Conservation (phyloP, 2,797 vertebrate genomes). For the Gadopsis bispinosus region DNA sequence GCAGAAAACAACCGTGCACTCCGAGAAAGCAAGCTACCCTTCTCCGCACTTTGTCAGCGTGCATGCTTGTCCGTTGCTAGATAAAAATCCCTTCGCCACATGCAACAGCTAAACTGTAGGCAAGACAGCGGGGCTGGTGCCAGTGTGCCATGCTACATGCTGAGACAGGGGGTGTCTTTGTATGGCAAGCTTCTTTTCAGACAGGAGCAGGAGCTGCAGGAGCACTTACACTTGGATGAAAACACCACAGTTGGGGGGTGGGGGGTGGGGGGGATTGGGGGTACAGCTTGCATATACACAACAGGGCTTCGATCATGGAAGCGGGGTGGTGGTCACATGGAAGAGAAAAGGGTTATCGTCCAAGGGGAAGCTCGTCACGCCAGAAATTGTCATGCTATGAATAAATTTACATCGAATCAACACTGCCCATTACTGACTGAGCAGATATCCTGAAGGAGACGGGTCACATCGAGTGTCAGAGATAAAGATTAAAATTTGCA, state of each 20-base stretch:
- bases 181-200: conserved; percentile 51
- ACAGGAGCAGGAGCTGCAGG: conserved; percentile 68
- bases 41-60: not conserved
- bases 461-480: conserved; percentile 15
- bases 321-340: conserved; percentile 51
- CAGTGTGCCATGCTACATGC: conserved; percentile 64
- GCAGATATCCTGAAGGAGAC: conserved; percentile 43
- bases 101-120: conserved; percentile 45
- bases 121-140: conserved; percentile 60
- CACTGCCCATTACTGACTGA: conserved; percentile 32
- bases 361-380: conserved; percentile 58
- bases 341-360: conserved; percentile 57
- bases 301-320: conserved; percentile 39
- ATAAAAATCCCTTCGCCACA: conserved; percentile 37
- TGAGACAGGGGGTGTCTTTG: conserved; percentile 72
- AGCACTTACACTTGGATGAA: conserved; percentile 65
- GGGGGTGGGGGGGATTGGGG: no score
- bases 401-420: conserved; percentile 74
- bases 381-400: conserved; percentile 62
- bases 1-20: not conserved
- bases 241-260: conserved; percentile 44
- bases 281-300: conserved; percentile 42
- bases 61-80: conserved; percentile 22
- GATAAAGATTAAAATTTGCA: conserved; percentile 25
- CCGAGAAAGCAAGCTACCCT: not conserved